phyloP scores from a whole-genome alignment of 1,140 invertebrate genomes.

The Sinonovacula constricta region DNA sequence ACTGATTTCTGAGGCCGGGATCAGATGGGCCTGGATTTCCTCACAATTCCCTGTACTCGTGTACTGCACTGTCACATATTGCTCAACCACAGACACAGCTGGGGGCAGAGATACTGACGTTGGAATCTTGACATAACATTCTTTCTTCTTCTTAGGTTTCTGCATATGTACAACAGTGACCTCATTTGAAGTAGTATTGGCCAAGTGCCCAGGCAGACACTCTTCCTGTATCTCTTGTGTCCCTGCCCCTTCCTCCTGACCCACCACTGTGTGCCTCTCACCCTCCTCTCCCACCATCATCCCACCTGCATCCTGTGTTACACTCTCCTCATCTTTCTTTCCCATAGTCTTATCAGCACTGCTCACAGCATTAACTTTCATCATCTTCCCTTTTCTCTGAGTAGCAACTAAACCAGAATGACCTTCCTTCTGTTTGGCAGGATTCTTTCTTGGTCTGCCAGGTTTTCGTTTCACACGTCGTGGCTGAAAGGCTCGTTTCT shows the following conservation, averaged over 20 bases:
- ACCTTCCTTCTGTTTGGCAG: slow-evolving; percentile 20
- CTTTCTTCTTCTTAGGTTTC: slow-evolving; percentile 35
- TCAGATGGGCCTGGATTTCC: slow-evolving; percentile 67
- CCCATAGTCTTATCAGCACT: background rate
- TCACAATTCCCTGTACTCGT: slow-evolving; percentile 60
- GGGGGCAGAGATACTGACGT: slow-evolving; percentile 39
- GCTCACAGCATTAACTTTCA: background rate
- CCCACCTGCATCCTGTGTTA: background rate
- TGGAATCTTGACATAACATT: slow-evolving; percentile 59
- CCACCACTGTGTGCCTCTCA: background rate
- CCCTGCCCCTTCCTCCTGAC: background rate
- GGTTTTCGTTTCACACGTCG: slow-evolving; percentile 61
- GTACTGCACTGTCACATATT: slow-evolving; percentile 68
- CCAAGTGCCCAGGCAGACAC: background rate
- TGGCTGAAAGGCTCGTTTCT: slow-evolving; percentile 43
- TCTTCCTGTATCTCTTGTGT: background rate
- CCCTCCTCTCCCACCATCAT: background rate
- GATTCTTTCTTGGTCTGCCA: slow-evolving; percentile 71
- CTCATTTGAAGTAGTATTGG: no score
- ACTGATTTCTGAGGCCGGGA: slow-evolving; percentile 56
- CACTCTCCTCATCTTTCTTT: background rate
- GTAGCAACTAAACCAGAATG: background rate
- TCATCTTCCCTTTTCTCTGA: no score
- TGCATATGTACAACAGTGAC: background rate
- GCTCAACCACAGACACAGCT: slow-evolving; percentile 59